Conservation (phyloP, 2,888 invertebrate genomes). For the Ischnura elegans region DNA sequence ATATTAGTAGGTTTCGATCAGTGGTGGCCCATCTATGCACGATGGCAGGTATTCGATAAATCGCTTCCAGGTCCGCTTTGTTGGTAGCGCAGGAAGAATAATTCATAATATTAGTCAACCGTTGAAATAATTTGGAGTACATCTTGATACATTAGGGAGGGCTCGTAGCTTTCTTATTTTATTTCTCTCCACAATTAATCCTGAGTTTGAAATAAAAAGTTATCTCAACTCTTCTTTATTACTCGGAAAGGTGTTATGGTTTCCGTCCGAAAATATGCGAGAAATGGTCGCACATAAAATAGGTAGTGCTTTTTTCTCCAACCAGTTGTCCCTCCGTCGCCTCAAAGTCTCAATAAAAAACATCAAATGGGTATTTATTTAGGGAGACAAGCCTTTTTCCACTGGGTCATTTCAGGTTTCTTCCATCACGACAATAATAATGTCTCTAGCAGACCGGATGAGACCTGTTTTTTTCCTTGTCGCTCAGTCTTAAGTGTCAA, state of each 20-base stretch:
- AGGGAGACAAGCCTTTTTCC: not conserved
- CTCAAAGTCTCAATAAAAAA: not conserved
- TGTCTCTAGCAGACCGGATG: not conserved
- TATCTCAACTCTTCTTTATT: not conserved
- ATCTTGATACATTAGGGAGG: too few species aligned
- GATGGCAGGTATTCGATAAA: too few species aligned
- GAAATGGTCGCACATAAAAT: not conserved
- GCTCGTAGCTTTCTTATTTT: too few species aligned
- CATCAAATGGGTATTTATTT: not conserved
- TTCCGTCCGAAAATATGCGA: not conserved
- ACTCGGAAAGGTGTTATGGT: not conserved
- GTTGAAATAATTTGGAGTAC: too few species aligned
- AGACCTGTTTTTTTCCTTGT: not conserved
- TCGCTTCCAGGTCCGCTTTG: too few species aligned
- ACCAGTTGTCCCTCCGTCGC: not conserved
- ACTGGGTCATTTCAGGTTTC: conserved; percentile 17
- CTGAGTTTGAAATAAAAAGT: too few species aligned
- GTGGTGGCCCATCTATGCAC: too few species aligned
- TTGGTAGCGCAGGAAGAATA: too few species aligned
- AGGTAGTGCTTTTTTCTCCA: not conserved
- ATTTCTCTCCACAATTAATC: too few species aligned
- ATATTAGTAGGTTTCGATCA: too few species aligned
- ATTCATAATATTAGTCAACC: too few species aligned
- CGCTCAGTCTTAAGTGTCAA: not conserved
- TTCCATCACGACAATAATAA: not conserved